Base-by-base conservation (phyloP, 2,113 vertebrate genomes). In the Tautogolabrus adspersus region DNA sequence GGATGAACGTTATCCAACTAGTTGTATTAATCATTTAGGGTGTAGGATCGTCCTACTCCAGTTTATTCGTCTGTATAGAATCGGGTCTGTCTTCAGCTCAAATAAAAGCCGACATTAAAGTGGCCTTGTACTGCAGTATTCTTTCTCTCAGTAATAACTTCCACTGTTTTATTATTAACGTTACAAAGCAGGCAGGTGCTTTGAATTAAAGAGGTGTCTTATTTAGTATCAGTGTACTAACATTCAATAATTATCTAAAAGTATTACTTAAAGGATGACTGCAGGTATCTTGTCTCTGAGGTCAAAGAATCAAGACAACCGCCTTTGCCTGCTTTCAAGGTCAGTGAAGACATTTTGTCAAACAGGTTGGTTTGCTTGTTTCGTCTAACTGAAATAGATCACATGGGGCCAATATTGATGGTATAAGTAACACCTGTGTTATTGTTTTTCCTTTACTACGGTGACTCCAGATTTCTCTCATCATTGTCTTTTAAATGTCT, bases 11-110 rank as follows among this genome's bases (percentile, higher is more conserved):
- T 6, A 49, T 18, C n/a, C 10, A 10, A 52, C 5, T 1, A 15
- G 47, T 11, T 11, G 11, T 42, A 42, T 46, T 34, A 1, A 34
- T 6, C 30, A 34, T 34, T 34, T 34, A 34, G 30, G 30, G 30
- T 34, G 30, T 34, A 34, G 30, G 30, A 46, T 46, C 11, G 44
- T 4, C 38, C 8, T 11, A 12, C 38, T 22, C 5, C 34, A 64
- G 40, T 64, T 49, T 65, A 65, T 23, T 47, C 10, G 40, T 72
- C 34, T 72, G 10, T 10, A 51, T 57, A 8, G 12, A 23, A 74
- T 38, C 12, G 13, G 6, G 15, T 66, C 23, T 11, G 18, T 46
- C 51, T 52, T 23, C 23, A 42, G 40, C 9, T 11, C 16, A 47
- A 47, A 47, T 47, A 2, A 47, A 42, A 16, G 13, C 16, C 1